Conservation (phyloP, 2,888 invertebrate genomes). For the Lissocephala sabroskyi region DNA sequence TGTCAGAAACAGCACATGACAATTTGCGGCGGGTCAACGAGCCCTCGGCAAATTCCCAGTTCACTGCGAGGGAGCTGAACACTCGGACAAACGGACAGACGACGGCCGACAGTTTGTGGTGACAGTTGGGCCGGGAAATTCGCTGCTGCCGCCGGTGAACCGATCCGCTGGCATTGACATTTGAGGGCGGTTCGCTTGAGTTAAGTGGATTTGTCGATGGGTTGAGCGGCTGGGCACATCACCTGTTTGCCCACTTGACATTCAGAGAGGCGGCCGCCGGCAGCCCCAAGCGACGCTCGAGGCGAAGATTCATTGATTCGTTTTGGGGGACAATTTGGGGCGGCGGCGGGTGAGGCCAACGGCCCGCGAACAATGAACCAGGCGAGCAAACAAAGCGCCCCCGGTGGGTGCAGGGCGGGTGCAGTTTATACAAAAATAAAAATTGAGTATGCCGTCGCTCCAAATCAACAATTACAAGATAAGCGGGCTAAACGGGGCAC, state of each 20-base stretch:
- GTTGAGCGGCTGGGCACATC: no score
- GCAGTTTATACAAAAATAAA: slow-evolving; percentile 32
- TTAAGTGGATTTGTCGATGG: no score
- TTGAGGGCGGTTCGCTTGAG: no score
- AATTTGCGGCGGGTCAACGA: slow-evolving; percentile 21
- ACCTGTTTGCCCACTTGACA: slow-evolving; percentile 49
- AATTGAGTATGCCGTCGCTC: slow-evolving; percentile 54
- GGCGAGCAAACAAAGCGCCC: slow-evolving; percentile 36
- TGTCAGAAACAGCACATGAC: slow-evolving; percentile 48
- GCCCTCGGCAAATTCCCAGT: not conserved
- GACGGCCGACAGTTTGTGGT: slow-evolving; percentile 15
- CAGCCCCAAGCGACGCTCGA: no score
- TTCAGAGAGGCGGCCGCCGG: no score
- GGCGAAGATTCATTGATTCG: no score
- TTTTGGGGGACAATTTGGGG: no score
- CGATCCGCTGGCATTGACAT: slow-evolving; percentile 5
- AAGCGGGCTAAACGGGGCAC: slow-evolving; percentile 20
- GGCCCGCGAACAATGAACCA: slow-evolving; percentile 50
- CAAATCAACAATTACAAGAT: slow-evolving; percentile 65
- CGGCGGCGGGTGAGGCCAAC: not conserved
- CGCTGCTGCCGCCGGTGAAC: not conserved
- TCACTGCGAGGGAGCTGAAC: not conserved
- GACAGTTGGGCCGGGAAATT: slow-evolving; percentile 20
- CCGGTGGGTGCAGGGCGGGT: not conserved
- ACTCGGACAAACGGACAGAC: slow-evolving; percentile 4